phyloP scores from a whole-genome alignment of 2,113 vertebrate genomes.

The Chunga burmeisteri region DNA sequence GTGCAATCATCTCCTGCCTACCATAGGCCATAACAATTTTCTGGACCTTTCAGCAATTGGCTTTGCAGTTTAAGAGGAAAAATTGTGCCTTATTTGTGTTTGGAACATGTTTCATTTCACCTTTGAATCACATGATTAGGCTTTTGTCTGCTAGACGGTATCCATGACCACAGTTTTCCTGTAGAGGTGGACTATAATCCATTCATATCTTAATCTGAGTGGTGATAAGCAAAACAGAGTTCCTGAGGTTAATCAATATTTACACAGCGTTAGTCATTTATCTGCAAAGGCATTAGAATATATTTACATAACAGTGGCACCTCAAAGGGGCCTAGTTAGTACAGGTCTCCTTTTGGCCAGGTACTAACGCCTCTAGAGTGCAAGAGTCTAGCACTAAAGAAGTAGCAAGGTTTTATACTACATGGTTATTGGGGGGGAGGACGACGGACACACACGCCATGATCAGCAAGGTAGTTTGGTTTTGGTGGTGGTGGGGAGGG shows the following conservation, averaged over 20 bases:
- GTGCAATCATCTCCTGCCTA: not conserved
- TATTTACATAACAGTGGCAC: not conserved
- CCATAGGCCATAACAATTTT: not conserved
- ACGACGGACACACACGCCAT: no score
- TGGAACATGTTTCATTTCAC: not conserved
- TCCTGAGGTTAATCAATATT: constrained; percentile 39
- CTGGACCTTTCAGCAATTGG: not conserved
- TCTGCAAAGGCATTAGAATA: not conserved
- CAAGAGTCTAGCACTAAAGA: not conserved
- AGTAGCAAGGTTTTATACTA: not conserved
- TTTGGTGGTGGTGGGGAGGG: not conserved
- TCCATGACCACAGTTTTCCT: not conserved
- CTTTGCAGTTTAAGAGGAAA: not conserved
- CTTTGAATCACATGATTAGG: not conserved
- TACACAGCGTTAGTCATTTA: constrained; percentile 11
- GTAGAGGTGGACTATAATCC: not conserved
- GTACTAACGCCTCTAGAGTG: not conserved
- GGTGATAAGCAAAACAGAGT: not conserved
- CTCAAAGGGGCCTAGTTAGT: not conserved
- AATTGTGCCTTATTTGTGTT: not conserved
- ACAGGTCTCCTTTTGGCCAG: not conserved
- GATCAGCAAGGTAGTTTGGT: not conserved
- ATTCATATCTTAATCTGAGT: not conserved
- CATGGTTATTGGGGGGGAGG: not conserved
- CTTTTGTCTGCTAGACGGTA: not conserved